Evolutionary conservation across 1,140 invertebrate genomes (phyloP).

Genomic region (Charaxes varanes): DNA sequence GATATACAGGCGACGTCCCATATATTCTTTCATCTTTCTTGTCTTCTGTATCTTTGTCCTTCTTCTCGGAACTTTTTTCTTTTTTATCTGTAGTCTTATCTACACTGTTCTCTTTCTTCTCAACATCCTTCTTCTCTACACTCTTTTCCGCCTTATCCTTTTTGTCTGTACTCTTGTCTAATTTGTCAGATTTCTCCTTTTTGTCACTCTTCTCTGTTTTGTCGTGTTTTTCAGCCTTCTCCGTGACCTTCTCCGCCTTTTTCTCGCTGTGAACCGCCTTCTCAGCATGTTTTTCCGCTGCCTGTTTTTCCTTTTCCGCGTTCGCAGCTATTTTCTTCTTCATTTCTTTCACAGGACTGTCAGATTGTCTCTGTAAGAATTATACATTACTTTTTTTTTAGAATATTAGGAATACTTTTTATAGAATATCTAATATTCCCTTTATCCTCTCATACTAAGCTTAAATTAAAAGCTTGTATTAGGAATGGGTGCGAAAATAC

Average conservation of each 20-base stretch:
- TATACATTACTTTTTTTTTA: not conserved
- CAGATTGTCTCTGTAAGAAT: conserved; percentile 32
- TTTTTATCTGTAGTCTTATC: conserved; percentile 15
- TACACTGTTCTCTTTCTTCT: conserved; percentile 20
- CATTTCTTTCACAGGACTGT: conserved; percentile 61
- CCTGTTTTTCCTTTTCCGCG: conserved; percentile 56
- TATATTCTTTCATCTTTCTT: no score
- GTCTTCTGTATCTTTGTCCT: no score
- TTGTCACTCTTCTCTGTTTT: no score
- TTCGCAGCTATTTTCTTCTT: conserved; percentile 64
- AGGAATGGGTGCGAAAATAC: no score
- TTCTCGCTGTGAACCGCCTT: conserved; percentile 25
- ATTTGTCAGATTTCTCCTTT: conserved; percentile 34
- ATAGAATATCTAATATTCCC: no score
- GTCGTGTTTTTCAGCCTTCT: conserved; percentile 23
- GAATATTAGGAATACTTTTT: not conserved
- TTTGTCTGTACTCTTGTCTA: conserved; percentile 16
- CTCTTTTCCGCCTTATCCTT: conserved; percentile 25
- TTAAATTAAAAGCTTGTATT: no score
- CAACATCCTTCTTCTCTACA: conserved; percentile 21
- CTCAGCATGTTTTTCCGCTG: conserved; percentile 28
- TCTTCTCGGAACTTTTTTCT: no score
- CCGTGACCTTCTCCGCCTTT: conserved; percentile 22
- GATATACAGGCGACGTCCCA: no score
- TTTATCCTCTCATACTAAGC: no score